Base-by-base conservation (phyloP, 2,113 vertebrate genomes). In the Platycercus adscitus region DNA sequence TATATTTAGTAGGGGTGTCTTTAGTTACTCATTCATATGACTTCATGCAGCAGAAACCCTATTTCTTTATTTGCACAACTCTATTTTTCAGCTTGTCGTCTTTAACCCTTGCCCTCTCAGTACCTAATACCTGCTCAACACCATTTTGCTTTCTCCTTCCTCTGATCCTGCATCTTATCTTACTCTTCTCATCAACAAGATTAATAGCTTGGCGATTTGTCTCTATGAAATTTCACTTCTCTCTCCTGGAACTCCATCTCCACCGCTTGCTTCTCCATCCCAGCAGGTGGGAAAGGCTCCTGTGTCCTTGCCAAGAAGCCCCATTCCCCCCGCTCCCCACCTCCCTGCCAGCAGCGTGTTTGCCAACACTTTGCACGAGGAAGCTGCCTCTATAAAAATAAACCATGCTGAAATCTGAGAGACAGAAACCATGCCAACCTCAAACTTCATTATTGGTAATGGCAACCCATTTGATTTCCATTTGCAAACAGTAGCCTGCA, bases 341-440 rank as follows among this genome's bases (percentile, higher is more conserved):
- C 66, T 85, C 28, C 35, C 58, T 76, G 68, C 71, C 83, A 93
- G 93, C 65, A 86, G 31, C 41, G 39, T 86, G 56, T 92, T 94
- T 94, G 90, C 95, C 96, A 95, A 69, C 77, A 91, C 90, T 96
- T 97, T 93, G 95, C 95, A 96, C 47, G 28, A 96, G 95, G 96
- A 96, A 96, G 80, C 95, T 75, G 77, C 64, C 65, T 89, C 77
- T 96, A 65, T 96, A 97, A 97, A 97, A 97, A 96, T 97, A 96
- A 97, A 95, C 93, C 0, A 0, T 56, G 90, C 73, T 95, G 95
- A 96, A 97, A 96, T 95, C 93, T 71, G 92, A 97, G 95, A 89
- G 72, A 66, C 60, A 96, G 79, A 94, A 96, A 47, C 79, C 68
- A 90, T 4, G 21, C 90, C 95, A 96, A 6, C 86, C 72, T 96